Percentiles rank a stretch among this genome's conserved stretches.
Evolutionary conservation across 2,113 vertebrate species (phyloP).

Genomic region (Girardinichthys multiradiatus): DNA sequence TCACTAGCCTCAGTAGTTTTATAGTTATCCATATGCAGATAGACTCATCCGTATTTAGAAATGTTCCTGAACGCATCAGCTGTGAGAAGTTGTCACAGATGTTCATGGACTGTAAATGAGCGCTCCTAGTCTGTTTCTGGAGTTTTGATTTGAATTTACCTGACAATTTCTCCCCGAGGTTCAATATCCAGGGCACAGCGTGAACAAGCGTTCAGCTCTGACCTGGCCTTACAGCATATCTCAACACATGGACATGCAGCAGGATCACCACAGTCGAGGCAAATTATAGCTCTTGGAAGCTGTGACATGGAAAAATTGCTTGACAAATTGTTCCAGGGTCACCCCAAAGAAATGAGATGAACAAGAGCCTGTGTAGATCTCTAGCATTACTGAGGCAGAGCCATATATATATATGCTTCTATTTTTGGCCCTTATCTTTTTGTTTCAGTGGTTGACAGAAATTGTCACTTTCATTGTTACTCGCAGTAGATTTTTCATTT

Average conservation of each 20-base stretch:
- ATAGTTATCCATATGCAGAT: background rate
- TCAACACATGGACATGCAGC: conserved; percentile 50
- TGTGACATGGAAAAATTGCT: conserved; percentile 64
- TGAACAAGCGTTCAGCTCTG: conserved; percentile 50
- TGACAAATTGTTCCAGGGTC: conserved; percentile 70
- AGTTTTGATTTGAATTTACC: conserved; percentile 61
- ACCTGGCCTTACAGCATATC: conserved; percentile 53
- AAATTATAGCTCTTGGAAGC: conserved; percentile 66
- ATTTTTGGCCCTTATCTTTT: conserved; percentile 49
- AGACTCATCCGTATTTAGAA: conserved; percentile 1
- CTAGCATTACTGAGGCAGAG: conserved; percentile 27
- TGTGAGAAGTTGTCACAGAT: conserved; percentile 64
- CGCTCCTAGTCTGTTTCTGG: conserved; percentile 40
- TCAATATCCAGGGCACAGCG: conserved; percentile 37
- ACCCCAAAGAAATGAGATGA: conserved; percentile 47
- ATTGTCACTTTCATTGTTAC: conserved; percentile 28
- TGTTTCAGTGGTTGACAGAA: conserved; percentile 35
- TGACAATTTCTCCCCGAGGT: conserved; percentile 58
- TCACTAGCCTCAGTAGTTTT: background rate
- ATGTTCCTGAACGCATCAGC: conserved; percentile 27
- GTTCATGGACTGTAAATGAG: conserved; percentile 35
- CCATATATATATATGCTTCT: conserved; percentile 49
- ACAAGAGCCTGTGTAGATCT: conserved; percentile 47
- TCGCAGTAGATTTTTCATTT: conserved; percentile 19
- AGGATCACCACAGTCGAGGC: conserved; percentile 34